Percentiles rank a stretch among this genome's conserved stretches.
phyloP scores from a whole-genome alignment of 2,797 vertebrate species.

The Dipus sagitta region DNA sequence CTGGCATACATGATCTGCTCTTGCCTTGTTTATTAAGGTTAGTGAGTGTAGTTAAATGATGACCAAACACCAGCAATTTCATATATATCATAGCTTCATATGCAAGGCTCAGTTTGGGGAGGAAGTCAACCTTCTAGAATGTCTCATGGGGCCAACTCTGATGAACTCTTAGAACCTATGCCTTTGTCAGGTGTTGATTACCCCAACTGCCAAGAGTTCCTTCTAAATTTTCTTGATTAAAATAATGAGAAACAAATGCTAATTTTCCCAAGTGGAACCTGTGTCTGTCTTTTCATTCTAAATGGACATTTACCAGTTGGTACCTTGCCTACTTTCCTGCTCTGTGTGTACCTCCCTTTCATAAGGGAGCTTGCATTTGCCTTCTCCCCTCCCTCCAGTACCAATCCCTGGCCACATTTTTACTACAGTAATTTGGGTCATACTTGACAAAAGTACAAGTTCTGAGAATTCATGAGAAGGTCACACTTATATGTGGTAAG shows the following conservation, averaged over 20 bases:
- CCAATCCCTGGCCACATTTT: not conserved
- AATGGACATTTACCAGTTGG: not conserved
- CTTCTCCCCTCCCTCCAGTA: not conserved
- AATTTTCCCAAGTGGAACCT: not conserved
- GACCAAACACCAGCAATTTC: not conserved
- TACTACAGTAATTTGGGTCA: not conserved
- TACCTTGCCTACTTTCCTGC: no score
- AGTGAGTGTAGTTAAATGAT: not conserved
- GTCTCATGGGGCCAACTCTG: not conserved
- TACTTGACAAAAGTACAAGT: no score
- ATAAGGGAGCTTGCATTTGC: not conserved
- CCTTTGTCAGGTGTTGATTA: not conserved
- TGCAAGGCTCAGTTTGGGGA: no score
- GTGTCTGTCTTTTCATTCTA: not conserved
- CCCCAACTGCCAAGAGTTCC: not conserved
- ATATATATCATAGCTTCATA: rapidly evolving
- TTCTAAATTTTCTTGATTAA: not conserved
- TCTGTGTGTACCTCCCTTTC: not conserved
- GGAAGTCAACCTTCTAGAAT: not conserved
- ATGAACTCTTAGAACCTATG: not conserved
- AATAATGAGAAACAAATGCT: not conserved
- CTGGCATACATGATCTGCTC: not conserved
- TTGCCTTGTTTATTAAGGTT: not conserved
- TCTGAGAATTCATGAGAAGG: no score
- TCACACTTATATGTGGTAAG: no score